phyloP scores from a whole-genome alignment of 2,113 vertebrate species.

The Cheirogaleus medius region DNA sequence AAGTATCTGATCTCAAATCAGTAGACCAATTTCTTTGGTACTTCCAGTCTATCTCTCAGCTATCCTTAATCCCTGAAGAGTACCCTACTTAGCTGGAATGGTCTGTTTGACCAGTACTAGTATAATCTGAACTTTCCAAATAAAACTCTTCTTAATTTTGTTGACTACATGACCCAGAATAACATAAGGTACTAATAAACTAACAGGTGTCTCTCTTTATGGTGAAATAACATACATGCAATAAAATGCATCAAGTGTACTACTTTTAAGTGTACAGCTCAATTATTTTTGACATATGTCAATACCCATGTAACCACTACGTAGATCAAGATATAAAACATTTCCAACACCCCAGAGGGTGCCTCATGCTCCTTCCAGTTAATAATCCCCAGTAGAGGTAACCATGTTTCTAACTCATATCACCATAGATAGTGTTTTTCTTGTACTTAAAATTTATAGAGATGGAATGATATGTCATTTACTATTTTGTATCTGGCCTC shows the following conservation, averaged over 20 bases:
- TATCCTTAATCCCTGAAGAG: not conserved
- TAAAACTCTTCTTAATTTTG: not conserved
- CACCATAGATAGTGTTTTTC: not conserved
- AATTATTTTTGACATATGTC: not conserved
- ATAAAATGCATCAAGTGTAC: not conserved
- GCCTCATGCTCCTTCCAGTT: not conserved
- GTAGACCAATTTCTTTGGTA: not conserved
- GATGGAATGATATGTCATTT: not conserved
- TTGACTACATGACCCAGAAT: not conserved
- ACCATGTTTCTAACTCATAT: not conserved
- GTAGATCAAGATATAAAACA: not conserved
- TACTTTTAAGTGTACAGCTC: not conserved
- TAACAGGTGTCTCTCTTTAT: not conserved
- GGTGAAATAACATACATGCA: not conserved
- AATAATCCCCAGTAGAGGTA: not conserved
- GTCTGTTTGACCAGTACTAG: not conserved
- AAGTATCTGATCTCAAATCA: not conserved
- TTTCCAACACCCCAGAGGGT: not conserved
- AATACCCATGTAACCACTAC: not conserved
- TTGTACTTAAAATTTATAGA: conserved; percentile 8
- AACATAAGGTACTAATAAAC: not conserved
- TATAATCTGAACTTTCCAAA: not conserved
- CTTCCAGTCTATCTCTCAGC: not conserved
- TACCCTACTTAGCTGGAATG: not conserved
- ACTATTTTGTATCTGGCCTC: not conserved